Conservation (phyloP, 2,888 invertebrate species). For the Eueremaeus valkanovi region DNA sequence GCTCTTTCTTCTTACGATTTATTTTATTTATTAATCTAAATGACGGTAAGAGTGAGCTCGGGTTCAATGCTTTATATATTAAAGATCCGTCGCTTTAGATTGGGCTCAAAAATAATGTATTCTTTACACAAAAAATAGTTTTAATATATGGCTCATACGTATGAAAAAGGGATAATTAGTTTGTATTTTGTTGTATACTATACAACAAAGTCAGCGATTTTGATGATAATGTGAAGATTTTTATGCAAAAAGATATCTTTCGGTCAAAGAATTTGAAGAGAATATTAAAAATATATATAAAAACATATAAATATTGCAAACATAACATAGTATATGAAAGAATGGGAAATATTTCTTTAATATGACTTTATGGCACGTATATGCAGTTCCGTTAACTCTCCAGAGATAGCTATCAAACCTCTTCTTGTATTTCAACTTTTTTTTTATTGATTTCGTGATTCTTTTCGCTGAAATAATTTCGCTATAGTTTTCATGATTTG, state of each 20-base stretch:
- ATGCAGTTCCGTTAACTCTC: not conserved
- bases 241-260: not conserved
- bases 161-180: not conserved
- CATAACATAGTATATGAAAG: not conserved
- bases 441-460: slow-evolving; percentile 27
- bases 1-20: not conserved
- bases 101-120: not conserved
- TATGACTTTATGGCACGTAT: slow-evolving; percentile 25
- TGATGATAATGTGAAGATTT: not conserved
- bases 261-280: not conserved
- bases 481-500: not conserved
- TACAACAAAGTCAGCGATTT: not conserved
- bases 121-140: not conserved
- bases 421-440: not conserved
- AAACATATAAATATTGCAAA: slow-evolving; percentile 3
- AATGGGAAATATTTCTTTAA: slow-evolving; percentile 16
- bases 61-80: not conserved
- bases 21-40: slow-evolving; percentile 25
- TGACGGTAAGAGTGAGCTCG: not conserved
- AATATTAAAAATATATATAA: not conserved
- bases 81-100: not conserved
- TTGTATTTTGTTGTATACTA: not conserved
- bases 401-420: slow-evolving; percentile 16
- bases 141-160: not conserved
- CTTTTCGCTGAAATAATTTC: slow-evolving; percentile 7